Evolutionary conservation across 1,140 invertebrate genomes (phyloP), one percentile per base, ranked within the genome.

Genomic region (Holcopasites calliopsidis): DNA sequence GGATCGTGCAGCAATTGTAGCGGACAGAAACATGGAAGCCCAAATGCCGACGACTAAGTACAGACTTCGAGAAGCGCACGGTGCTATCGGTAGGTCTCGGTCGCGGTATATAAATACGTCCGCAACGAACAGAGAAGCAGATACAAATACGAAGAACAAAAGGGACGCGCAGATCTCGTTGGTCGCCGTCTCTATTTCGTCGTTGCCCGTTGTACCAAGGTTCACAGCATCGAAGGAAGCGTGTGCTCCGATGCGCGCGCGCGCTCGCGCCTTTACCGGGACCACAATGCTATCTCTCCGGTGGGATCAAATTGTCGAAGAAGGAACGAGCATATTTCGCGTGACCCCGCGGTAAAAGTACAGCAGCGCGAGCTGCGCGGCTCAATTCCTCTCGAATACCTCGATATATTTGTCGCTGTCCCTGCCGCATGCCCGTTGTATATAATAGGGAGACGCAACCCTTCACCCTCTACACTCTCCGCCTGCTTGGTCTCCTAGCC

Each of bases 361-460:
- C 73, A 57, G 64, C 72, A 42, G 47, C 42, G 61, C 33, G 58
- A 26, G 58, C 57, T 52, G 71, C 79, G 82, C 70, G 58, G 88
- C 86, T 90, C 88, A 90, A 90, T 90, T 89, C 89, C 88, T 88
- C 78, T 72, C 80, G 83, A 90, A 90, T 90, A 90, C 88, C 87
- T 90, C 88, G 88, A 90, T 90, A 90, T 88, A 90, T 90, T 90
- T 90, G 89, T 90, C 88, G 87, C 88, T 85, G 82, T 80, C 77
- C 58, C 72, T 50, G 75, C 60, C 55, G 66, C 70, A 60, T 60
- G 47, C 55, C 21, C 72, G 58, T 11, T 50, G 65, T 52, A 42
- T 70, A 82, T 77, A 72, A 44, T 66, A 13, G 44, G 31, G 40
- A 61, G 60, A 50, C 28, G 76, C 76, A 71, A 83, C 76, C 77